phyloP scores from a whole-genome alignment of 2,888 invertebrate species.

The Patella caerulea region DNA sequence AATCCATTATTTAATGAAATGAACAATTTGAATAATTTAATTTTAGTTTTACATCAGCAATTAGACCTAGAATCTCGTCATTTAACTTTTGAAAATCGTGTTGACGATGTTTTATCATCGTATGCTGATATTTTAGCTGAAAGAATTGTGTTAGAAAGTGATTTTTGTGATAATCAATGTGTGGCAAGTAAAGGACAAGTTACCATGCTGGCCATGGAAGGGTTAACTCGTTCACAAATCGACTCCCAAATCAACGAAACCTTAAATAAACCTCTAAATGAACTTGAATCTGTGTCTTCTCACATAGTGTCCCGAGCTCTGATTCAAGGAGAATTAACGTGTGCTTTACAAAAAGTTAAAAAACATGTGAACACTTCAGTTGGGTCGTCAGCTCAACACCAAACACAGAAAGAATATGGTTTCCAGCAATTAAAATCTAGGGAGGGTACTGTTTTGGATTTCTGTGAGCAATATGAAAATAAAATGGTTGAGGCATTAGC shows the following conservation, averaged over 20 bases:
- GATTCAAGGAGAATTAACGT: conserved; percentile 65
- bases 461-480: conserved; percentile 48
- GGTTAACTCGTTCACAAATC: conserved; percentile 58
- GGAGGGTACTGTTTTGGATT: conserved; percentile 45
- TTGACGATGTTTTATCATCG: conserved; percentile 76
- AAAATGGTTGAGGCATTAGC: conserved; percentile 39
- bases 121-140: conserved; percentile 84
- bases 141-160: conserved; percentile 72
- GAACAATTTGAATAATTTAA: conserved; percentile 48
- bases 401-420: conserved; percentile 39
- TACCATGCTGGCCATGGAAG: conserved; percentile 57
- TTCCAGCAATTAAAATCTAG: conserved; percentile 49
- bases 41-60: conserved; percentile 37
- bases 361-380: conserved; percentile 73
- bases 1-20: conserved; percentile 56
- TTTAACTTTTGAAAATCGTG: conserved; percentile 44
- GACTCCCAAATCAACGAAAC: conserved; percentile 54
- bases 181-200: conserved; percentile 46
- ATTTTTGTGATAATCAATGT: conserved; percentile 47
- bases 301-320: conserved; percentile 55
- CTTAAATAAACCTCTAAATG: conserved; percentile 47
- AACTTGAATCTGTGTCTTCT: conserved; percentile 51
- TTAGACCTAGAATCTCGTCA: conserved; percentile 53
- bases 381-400: conserved; percentile 28
- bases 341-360: conserved; percentile 74